Conservation (phyloP, 2,888 invertebrate genomes). For the Drosophila cognata region DNA sequence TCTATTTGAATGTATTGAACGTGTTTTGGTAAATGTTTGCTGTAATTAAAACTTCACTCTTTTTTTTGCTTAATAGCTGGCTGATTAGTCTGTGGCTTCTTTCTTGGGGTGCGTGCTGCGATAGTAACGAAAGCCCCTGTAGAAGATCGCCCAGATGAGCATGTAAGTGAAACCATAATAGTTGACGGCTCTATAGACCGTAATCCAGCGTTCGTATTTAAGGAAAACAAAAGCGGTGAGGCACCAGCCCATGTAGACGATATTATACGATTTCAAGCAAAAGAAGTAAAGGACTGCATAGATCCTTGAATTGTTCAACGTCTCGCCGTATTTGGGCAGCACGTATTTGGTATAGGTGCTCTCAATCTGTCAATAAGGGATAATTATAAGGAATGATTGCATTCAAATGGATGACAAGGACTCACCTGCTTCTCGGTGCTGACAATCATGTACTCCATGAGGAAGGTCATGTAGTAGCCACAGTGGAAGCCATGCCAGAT, state of each 20-base stretch:
- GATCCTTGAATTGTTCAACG: conserved; percentile 62
- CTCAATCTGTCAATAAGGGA: conserved; percentile 61
- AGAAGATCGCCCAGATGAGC: conserved; percentile 86
- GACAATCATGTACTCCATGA: conserved; percentile 95
- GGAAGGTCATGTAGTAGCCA: conserved; percentile 97
- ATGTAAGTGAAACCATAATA: conserved; percentile 90
- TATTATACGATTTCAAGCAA: conserved; percentile 90
- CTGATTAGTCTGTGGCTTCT: conserved; percentile 42
- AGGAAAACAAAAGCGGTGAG: conserved; percentile 91
- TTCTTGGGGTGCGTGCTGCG: conserved; percentile 5
- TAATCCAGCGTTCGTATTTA: conserved; percentile 89
- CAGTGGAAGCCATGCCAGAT: conserved; percentile 98
- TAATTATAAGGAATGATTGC: not conserved
- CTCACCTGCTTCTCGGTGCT: conserved; percentile 93
- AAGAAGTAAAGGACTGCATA: conserved; percentile 86
- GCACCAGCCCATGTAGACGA: conserved; percentile 94
- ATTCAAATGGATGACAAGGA: conserved; percentile 29
- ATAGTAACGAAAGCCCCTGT: conserved; percentile 54
- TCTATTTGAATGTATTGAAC: not conserved
- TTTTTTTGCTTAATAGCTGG: not conserved
- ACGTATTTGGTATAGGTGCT: conserved; percentile 69
- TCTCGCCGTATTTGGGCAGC: conserved; percentile 66
- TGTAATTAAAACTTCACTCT: not conserved
- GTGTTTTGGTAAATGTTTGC: conserved; percentile 12
- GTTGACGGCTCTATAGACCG: conserved; percentile 88